Evolutionary conservation across 2,888 invertebrate genomes (phyloP).

Genomic region (Trachelus troglodyta): DNA sequence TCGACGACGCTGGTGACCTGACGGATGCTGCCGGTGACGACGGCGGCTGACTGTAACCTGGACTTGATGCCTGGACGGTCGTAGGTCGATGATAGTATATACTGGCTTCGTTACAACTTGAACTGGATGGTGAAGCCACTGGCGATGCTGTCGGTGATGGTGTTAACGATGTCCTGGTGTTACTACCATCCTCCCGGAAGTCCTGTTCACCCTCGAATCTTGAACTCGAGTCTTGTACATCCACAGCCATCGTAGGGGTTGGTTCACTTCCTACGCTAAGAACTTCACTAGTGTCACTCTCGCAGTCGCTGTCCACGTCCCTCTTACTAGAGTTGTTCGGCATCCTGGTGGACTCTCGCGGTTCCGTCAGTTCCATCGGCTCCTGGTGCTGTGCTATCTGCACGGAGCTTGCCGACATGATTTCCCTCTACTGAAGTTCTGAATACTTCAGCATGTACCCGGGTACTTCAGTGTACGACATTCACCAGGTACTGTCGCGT

Average conservation of each 20-base stretch:
- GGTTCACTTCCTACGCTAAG: conserved; percentile 85
- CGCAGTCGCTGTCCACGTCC: conserved; percentile 50
- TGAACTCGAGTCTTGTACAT: conserved; percentile 30
- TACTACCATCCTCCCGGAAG: conserved; percentile 44
- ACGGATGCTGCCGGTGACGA: conserved; percentile 59
- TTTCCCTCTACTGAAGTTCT: background rate
- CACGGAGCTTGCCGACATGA: conserved; percentile 6
- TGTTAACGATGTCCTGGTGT: conserved; percentile 32
- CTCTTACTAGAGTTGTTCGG: conserved; percentile 15
- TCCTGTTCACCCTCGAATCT: conserved; percentile 21
- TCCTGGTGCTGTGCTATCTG: background rate
- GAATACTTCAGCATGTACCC: background rate
- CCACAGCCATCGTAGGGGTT: conserved; percentile 42
- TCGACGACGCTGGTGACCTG: conserved; percentile 59
- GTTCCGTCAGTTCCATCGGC: conserved; percentile 13
- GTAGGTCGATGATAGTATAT: conserved; percentile 40
- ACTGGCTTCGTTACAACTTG: conserved; percentile 49
- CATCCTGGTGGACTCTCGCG: conserved; percentile 2
- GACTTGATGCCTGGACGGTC: conserved; percentile 46
- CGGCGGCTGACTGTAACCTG: conserved; percentile 54
- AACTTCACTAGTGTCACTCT: conserved; percentile 77
- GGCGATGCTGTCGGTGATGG: conserved; percentile 46
- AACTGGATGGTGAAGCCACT: conserved; percentile 58
- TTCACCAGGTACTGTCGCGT: background rate
- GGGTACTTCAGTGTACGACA: background rate